Base-by-base conservation (phyloP, 2,888 invertebrate species). In the Thera obeliscata region DNA sequence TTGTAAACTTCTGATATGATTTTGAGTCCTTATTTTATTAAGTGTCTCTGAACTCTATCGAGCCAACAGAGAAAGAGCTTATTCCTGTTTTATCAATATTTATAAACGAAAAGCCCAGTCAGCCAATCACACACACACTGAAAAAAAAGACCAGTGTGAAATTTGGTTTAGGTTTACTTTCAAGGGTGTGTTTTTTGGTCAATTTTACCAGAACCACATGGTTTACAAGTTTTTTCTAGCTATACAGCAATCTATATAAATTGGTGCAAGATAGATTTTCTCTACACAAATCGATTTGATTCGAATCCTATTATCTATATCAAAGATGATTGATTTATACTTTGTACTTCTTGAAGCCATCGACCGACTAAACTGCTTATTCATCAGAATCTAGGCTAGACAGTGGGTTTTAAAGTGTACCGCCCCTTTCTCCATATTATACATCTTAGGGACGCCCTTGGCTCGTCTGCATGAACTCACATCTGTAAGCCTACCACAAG, bases 391-490 rank as follows among this genome's bases (percentile, higher is more conserved):
- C 59, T 52, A 58, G 69, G 55, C 63, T 71, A 71, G 69, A 70
- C 72, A 85, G 87, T 87, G 88, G 89, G 80, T 38, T 22, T 82
- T 78, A 71, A 73, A 69, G 72, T 72, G 81, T 70, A 81, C 85
- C 92, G 91, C 92, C 91, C 90, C 86, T 87, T 90, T 89, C 85
- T 75, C 82, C 83, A 84, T 79, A 77, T 90, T 88, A 91, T 91
- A 89, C 78, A 76, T 61, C 60, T 55, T 36, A 46, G 41, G 57
- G 86, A 83, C 77, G 81, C 78, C 76, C 71, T 78, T 75, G 79
- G 73, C 76, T 73, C 84, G 87, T 88, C 87, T 82, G 7, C 12
- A 70, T 76, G 79, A 85, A 83, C 87, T 86, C 83, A 83, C 73
- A 80, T 22, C 22, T 22, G 22, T 22, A 22, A 1, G 22, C 22